A percentile compares a stretch with the other conserved stretches of the same genome.
These are phyloP conservation scores for Acanthochromis polyacanthus DNA, from an alignment of 2,113 vertebrate species.

Conservation along the genomic window DNA sequence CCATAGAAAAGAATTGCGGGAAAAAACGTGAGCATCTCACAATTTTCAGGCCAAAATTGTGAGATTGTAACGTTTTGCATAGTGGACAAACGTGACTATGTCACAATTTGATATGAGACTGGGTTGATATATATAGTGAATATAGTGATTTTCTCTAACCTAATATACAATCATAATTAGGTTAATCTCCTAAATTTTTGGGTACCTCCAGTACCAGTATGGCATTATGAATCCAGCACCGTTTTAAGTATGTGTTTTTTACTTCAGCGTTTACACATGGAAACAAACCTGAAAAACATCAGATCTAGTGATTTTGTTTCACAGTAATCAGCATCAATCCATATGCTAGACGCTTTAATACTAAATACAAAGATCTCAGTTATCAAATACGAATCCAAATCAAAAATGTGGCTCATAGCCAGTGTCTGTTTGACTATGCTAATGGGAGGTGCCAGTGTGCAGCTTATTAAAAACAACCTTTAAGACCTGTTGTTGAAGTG, in stretches of 20 bases:
- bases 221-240: constrained; percentile 19
- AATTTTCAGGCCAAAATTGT: too few relatives aligned
- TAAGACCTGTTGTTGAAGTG: constrained; percentile 6
- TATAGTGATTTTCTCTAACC: constrained; percentile 29
- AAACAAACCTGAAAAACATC: constrained; percentile 31
- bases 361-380: constrained; percentile 1
- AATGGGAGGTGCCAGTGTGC: background rate
- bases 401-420: constrained; percentile 5
- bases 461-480: background rate
- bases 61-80: too few relatives aligned
- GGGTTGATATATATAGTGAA: too few relatives aligned
- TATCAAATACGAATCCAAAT: constrained; percentile 16
- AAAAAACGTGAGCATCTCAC: too few relatives aligned
- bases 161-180: constrained; percentile 27
- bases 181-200: constrained; percentile 21
- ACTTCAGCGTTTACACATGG: constrained; percentile 19
- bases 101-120: too few relatives aligned
- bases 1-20: too few relatives aligned
- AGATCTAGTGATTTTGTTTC: constrained; percentile 10
- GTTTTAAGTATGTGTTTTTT: background rate
- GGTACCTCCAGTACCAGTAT: background rate
- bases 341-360: background rate
- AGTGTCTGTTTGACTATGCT: background rate
- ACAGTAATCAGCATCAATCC: background rate
- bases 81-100: too few relatives aligned